phyloP scores from a whole-genome alignment of 2,888 invertebrate species.

The Strigamia maritima region DNA sequence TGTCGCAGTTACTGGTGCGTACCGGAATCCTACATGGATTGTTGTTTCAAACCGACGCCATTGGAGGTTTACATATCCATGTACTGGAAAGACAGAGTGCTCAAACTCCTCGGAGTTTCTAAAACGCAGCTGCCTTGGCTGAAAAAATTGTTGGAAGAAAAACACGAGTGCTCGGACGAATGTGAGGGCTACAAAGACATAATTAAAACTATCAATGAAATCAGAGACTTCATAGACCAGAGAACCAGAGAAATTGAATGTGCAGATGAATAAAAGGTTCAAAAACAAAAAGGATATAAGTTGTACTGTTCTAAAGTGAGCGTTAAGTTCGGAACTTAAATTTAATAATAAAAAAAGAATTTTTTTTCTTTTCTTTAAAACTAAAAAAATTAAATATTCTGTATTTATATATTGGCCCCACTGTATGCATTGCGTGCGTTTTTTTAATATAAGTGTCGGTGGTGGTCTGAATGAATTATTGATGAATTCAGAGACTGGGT shows the following conservation, averaged over 20 bases:
- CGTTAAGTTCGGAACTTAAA: background rate
- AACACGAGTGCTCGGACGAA: background rate
- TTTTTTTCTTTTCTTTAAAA: too few species aligned
- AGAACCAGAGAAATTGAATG: background rate
- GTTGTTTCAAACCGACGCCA: background rate
- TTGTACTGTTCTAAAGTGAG: background rate
- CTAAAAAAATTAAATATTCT: too few species aligned
- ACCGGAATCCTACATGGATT: background rate
- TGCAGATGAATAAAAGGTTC: background rate
- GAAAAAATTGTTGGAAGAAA: background rate
- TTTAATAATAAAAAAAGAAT: background rate
- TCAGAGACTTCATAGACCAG: background rate
- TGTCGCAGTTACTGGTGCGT: background rate
- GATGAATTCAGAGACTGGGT: too few species aligned
- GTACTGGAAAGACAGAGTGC: background rate
- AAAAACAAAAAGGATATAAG: too few species aligned
- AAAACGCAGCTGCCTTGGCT: constrained; percentile 6
- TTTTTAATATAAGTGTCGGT: too few species aligned
- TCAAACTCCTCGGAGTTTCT: background rate
- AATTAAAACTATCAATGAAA: constrained; percentile 9
- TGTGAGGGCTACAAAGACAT: constrained; percentile 15
- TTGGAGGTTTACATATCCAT: background rate
- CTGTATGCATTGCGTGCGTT: too few species aligned
- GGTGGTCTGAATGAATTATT: too few species aligned
- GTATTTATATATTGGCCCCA: too few species aligned